These are phyloP conservation scores for Eolophus roseicapilla DNA, from an alignment of 2,113 vertebrate species.

Conservation along the genomic window DNA sequence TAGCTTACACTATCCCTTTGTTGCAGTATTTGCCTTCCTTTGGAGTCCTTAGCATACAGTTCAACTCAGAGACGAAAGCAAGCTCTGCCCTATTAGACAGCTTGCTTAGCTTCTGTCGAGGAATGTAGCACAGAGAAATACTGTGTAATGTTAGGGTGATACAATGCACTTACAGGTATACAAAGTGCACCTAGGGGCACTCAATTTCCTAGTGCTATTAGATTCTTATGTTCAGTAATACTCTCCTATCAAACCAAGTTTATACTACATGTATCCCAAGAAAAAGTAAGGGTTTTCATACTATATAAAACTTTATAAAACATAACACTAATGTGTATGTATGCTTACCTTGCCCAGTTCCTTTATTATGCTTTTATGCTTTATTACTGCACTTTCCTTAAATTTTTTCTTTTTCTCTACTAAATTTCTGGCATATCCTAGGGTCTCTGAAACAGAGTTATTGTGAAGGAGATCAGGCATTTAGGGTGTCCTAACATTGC, in stretches of 20 bases:
- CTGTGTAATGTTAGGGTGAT: neutral
- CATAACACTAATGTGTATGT: neutral
- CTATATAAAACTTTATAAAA: neutral
- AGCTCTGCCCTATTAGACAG: neutral
- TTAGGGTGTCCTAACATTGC: neutral
- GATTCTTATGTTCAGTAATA: neutral
- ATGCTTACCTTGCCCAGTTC: neutral
- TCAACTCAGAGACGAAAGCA: neutral
- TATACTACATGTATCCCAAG: neutral
- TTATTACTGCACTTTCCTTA: neutral
- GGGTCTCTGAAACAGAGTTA: neutral
- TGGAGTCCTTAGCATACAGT: neutral
- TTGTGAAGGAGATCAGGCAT: neutral
- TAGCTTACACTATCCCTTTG: neutral
- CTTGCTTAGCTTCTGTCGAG: neutral
- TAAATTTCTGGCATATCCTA: neutral
- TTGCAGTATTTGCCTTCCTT: neutral
- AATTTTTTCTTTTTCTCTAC: neutral
- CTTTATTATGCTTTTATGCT: neutral
- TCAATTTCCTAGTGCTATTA: neutral
- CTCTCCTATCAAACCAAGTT: rapidly evolving
- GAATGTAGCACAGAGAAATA: neutral
- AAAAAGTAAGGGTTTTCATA: neutral
- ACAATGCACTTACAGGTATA: neutral
- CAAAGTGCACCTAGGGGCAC: neutral